Conservation (phyloP, 2,888 invertebrate species). For the Anthrax anthrax region DNA sequence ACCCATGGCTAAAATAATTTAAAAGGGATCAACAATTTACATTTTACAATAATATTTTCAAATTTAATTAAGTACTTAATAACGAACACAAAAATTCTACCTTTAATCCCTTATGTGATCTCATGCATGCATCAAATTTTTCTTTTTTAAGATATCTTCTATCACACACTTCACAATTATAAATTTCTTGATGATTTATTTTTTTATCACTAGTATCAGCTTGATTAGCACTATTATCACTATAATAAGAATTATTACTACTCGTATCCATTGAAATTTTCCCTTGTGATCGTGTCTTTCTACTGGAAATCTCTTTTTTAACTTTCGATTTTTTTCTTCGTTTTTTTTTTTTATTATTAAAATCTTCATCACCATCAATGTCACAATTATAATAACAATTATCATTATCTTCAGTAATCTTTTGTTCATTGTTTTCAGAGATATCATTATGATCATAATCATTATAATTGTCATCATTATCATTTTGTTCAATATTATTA, state of each 20-base stretch:
- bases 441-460: background rate
- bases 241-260: no score
- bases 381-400: background rate
- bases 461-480: background rate
- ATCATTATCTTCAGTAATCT: background rate
- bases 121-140: slow-evolving; percentile 8
- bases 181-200: background rate
- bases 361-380: background rate
- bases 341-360: background rate
- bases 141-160: slow-evolving; percentile 8
- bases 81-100: slow-evolving; percentile 1
- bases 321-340: background rate
- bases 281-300: no score
- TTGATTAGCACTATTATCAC: background rate
- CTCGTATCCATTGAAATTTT: no score
- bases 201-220: background rate
- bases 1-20: slow-evolving; percentile 4
- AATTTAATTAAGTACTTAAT: no score
- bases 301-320: background rate
- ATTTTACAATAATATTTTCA: no score
- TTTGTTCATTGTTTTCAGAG: background rate
- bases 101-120: slow-evolving; percentile 11
- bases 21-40: no score
- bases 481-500: no score
- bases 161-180: slow-evolving; percentile 7